phyloP scores from a whole-genome alignment of 2,888 invertebrate species.

The Drosophila anomalipes region DNA sequence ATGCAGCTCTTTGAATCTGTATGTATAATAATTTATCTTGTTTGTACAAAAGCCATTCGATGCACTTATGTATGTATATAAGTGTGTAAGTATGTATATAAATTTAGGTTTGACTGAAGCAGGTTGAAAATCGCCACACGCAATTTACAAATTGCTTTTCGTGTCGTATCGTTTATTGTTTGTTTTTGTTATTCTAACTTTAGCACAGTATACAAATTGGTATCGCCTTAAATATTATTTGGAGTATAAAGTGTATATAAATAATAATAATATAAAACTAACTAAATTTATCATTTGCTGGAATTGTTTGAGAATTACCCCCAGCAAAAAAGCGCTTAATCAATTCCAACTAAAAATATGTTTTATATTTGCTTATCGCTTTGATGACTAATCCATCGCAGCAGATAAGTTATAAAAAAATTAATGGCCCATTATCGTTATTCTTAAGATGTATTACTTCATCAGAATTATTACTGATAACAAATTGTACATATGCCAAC shows the following conservation, averaged over 20 bases:
- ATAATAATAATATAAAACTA: background rate
- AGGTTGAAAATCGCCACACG: slow-evolving; percentile 1
- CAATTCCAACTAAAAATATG: slow-evolving; percentile 9
- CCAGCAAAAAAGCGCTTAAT: background rate
- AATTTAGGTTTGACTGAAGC: background rate
- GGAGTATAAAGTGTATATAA: background rate
- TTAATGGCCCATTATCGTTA: background rate
- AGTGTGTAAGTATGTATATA: background rate
- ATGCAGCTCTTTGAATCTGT: background rate
- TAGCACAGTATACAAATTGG: background rate
- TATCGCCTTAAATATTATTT: background rate
- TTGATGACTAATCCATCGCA: slow-evolving; percentile 38
- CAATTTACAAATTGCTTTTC: background rate
- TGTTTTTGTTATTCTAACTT: background rate
- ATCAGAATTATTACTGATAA: slow-evolving; percentile 19
- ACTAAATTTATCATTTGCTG: background rate
- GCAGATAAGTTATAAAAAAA: slow-evolving; percentile 6
- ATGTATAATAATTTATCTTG: background rate
- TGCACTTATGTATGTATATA: background rate
- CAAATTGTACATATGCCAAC: background rate
- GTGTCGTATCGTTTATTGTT: background rate
- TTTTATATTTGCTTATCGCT: slow-evolving; percentile 1
- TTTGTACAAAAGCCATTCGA: background rate
- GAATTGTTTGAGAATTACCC: background rate
- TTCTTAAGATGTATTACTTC: slow-evolving; percentile 12